Percentiles rank a stretch among this genome's conserved stretches.
Conservation (phyloP, 2,113 vertebrate species). For the Barbus barbus region DNA sequence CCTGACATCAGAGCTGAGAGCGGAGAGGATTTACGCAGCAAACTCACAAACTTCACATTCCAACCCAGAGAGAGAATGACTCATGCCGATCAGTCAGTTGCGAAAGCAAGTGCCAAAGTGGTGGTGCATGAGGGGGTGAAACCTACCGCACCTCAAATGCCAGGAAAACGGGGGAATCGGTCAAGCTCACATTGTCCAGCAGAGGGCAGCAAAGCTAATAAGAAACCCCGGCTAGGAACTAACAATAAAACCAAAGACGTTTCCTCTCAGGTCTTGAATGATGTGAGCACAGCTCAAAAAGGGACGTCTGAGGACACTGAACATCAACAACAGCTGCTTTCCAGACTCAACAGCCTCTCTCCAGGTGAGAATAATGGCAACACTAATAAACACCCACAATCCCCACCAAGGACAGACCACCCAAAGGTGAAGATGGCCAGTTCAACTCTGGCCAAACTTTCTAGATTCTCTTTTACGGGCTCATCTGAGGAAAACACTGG, state of each 20-base stretch:
- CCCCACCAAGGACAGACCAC: not conserved
- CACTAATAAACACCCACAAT: not conserved
- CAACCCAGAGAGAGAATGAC: slow-evolving; percentile 59
- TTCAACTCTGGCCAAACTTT: slow-evolving; percentile 78
- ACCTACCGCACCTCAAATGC: not conserved
- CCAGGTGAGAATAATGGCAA: not conserved
- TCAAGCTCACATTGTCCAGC: not conserved
- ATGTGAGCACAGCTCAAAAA: not conserved
- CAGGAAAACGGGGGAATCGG: not conserved
- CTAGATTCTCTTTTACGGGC: slow-evolving; percentile 78
- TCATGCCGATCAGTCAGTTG: not conserved
- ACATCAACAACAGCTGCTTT: slow-evolving; percentile 39
- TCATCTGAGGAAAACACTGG: slow-evolving; percentile 61
- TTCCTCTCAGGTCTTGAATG: not conserved
- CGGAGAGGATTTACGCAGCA: slow-evolving; percentile 44
- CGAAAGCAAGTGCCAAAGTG: too few relatives aligned
- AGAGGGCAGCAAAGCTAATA: slow-evolving; percentile 36
- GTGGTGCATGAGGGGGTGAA: not conserved
- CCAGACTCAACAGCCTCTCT: not conserved
- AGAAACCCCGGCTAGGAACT: slow-evolving; percentile 1
- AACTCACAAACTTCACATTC: slow-evolving; percentile 68
- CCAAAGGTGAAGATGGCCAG: slow-evolving; percentile 59
- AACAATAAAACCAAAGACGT: not conserved
- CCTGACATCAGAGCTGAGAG: not conserved
- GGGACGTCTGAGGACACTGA: not conserved